These are phyloP conservation scores for Eumaeus atala DNA, from an alignment of 1,140 invertebrate genomes.

Conservation along the genomic window DNA sequence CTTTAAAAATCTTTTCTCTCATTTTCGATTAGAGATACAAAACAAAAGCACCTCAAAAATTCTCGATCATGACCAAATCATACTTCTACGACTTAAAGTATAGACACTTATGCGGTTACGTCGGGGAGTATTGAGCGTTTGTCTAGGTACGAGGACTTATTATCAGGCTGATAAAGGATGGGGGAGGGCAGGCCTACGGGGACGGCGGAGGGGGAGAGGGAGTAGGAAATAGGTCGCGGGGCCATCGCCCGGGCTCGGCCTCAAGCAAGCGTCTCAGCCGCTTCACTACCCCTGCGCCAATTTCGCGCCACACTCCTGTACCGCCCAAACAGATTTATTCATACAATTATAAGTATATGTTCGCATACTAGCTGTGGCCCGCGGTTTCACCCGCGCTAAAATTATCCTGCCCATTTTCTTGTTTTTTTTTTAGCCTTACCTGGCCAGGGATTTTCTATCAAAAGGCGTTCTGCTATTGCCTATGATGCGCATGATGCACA, in stretches of 20 bases:
- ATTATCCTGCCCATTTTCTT: no score
- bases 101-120: constrained; percentile 12
- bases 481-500: no score
- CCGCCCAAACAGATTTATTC: neutral
- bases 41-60: no score
- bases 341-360: no score
- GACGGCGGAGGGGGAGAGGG: constrained; percentile 2
- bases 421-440: no score
- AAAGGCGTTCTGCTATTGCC: no score
- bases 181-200: constrained; percentile 32
- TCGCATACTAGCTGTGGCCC: no score
- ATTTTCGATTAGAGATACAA: no score
- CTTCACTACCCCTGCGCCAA: constrained; percentile 36
- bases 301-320: constrained; percentile 24
- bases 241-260: constrained; percentile 56
- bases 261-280: constrained; percentile 39
- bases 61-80: no score
- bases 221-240: constrained; percentile 55
- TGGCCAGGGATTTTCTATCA: no score
- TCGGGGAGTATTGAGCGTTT: constrained; percentile 19
- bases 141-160: constrained; percentile 36
- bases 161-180: constrained; percentile 54
- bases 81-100: neutral
- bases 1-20: no score
- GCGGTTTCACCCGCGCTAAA: no score